phyloP scores from a whole-genome alignment of 2,888 invertebrate species.

The Terebella lapidaria region DNA sequence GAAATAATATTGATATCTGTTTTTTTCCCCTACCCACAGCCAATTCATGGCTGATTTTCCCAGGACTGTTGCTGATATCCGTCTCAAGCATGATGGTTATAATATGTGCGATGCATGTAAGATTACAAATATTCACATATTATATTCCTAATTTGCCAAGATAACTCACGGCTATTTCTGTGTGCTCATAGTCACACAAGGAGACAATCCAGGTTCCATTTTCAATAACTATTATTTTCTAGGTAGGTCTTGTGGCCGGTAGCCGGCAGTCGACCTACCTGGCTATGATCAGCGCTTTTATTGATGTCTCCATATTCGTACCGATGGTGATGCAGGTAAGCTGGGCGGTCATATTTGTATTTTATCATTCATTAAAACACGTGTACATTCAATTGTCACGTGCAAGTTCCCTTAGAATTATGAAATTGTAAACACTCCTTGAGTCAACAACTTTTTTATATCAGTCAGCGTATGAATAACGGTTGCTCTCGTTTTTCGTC shows the following conservation, averaged over 20 bases:
- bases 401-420: too few species aligned
- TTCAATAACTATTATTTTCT: too few species aligned
- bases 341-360: too few species aligned
- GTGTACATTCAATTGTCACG: too few species aligned
- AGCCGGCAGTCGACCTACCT: neutral
- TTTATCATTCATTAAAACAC: too few species aligned
- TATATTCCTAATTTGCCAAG: neutral
- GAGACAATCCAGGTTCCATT: too few species aligned
- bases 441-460: too few species aligned
- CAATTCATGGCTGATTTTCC: neutral
- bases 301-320: neutral
- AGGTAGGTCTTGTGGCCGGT: neutral
- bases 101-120: neutral
- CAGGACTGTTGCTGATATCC: neutral
- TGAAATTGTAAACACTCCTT: too few species aligned
- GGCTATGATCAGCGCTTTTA: neutral
- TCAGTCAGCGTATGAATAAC: too few species aligned
- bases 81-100: neutral
- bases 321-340: too few species aligned
- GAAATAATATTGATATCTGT: neutral
- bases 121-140: neutral
- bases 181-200: too few species aligned
- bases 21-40: neutral
- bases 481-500: too few species aligned
- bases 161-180: neutral